phyloP scores from a whole-genome alignment of 2,888 invertebrate species.

The Sphinx pinastri region DNA sequence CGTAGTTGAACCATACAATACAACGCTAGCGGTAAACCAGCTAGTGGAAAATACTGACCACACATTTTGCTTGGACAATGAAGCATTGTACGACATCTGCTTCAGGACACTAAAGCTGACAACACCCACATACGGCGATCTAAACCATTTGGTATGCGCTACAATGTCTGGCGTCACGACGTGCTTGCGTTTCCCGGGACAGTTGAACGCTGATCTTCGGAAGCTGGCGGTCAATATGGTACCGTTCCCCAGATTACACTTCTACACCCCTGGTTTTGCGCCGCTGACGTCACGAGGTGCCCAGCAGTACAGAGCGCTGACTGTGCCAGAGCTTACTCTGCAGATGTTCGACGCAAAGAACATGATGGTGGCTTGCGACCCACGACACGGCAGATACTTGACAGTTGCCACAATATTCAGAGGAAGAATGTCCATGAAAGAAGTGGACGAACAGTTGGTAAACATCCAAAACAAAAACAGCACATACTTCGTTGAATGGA shows the following conservation, averaged over 20 bases:
- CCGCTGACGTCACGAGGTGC: constrained; percentile 91
- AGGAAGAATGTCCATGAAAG: constrained; percentile 97
- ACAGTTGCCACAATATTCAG: constrained; percentile 96
- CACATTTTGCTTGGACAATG: constrained; percentile 90
- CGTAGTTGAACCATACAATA: constrained; percentile 89
- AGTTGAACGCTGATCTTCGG: constrained; percentile 74
- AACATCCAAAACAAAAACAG: constrained; percentile 91
- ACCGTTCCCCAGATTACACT: constrained; percentile 87
- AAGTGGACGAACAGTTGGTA: constrained; percentile 91
- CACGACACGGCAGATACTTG: constrained; percentile 93
- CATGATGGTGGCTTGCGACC: constrained; percentile 96
- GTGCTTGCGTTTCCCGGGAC: constrained; percentile 87
- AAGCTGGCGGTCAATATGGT: constrained; percentile 79
- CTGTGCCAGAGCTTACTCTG: constrained; percentile 93
- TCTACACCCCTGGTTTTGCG: constrained; percentile 85
- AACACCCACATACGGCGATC: constrained; percentile 90
- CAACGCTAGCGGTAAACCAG: constrained; percentile 92
- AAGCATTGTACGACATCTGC: constrained; percentile 89
- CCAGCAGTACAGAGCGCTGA: constrained; percentile 94
- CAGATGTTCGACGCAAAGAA: constrained; percentile 87
- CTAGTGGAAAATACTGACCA: constrained; percentile 90
- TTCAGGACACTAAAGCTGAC: constrained; percentile 89
- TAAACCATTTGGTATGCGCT: constrained; percentile 92
- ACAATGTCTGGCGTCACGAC: constrained; percentile 95
- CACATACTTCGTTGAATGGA: constrained; percentile 92